These are phyloP conservation scores for Mimachlamys varia DNA, from an alignment of 2,888 invertebrate genomes.

Conservation along the genomic window DNA sequence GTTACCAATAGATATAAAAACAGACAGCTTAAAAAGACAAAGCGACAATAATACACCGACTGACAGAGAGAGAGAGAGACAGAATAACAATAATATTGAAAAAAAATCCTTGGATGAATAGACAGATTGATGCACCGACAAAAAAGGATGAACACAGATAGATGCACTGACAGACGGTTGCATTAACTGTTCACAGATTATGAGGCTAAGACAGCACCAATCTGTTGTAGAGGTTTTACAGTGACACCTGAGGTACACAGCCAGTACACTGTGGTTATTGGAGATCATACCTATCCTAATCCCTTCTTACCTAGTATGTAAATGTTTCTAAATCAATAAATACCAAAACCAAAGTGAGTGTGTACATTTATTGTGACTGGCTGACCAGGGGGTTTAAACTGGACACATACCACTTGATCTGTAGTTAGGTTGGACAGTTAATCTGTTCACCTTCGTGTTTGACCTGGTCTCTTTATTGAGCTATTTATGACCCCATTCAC, in stretches of 20 bases:
- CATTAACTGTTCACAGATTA: background rate
- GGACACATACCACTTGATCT: background rate
- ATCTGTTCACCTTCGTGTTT: background rate
- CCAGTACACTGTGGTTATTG: background rate
- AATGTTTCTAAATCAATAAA: background rate
- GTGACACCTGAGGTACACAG: too few species aligned
- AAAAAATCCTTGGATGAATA: background rate
- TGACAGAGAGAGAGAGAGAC: background rate
- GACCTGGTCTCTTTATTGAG: constrained; percentile 19
- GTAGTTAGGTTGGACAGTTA: constrained; percentile 6
- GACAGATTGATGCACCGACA: background rate
- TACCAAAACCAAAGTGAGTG: background rate
- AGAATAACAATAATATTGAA: too few species aligned
- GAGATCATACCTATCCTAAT: background rate
- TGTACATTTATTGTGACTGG: background rate
- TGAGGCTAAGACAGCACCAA: background rate
- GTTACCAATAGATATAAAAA: background rate
- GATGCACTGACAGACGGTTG: too few species aligned
- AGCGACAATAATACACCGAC: background rate
- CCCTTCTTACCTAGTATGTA: background rate
- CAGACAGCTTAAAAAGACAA: too few species aligned
- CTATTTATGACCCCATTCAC: background rate
- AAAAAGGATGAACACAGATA: too few species aligned
- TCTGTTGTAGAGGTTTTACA: too few species aligned
- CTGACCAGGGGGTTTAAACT: background rate